Percentiles rank a stretch among this genome's conserved stretches.
These are phyloP conservation scores for Patella caerulea DNA, from an alignment of 2,888 invertebrate genomes.

Conservation along the genomic window DNA sequence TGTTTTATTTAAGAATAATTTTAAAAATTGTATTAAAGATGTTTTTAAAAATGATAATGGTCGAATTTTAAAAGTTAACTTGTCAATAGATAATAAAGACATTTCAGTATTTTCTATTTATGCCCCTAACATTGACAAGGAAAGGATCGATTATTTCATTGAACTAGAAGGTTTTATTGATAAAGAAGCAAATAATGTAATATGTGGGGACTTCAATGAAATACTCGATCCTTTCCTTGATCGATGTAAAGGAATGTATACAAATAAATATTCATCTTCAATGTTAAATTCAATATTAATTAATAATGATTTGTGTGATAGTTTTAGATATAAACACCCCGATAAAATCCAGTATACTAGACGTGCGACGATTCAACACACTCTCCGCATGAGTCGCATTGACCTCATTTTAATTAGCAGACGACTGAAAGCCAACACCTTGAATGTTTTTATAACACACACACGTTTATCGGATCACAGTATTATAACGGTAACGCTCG, in stretches of 20 bases:
- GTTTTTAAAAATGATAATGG: constrained; percentile 15
- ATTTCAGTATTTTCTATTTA: constrained; percentile 24
- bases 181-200: background rate
- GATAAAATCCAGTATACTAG: background rate
- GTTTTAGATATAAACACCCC: background rate
- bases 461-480: background rate
- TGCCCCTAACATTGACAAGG: constrained; percentile 20
- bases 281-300: background rate
- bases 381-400: too few species aligned
- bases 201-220: constrained; percentile 1
- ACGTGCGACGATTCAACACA: too few species aligned
- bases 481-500: background rate
- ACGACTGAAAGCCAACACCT: background rate
- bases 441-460: background rate
- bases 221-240: background rate
- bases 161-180: background rate
- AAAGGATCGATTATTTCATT: constrained; percentile 14
- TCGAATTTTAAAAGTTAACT: constrained; percentile 16
- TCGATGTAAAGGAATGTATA: background rate
- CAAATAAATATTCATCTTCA: background rate
- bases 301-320: background rate
- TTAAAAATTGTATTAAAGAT: constrained; percentile 1
- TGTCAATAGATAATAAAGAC: constrained; percentile 10
- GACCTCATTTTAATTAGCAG: background rate
- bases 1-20: constrained; percentile 10